Conservation (phyloP, 2,888 invertebrate genomes). For the Mylabris sibirica region DNA sequence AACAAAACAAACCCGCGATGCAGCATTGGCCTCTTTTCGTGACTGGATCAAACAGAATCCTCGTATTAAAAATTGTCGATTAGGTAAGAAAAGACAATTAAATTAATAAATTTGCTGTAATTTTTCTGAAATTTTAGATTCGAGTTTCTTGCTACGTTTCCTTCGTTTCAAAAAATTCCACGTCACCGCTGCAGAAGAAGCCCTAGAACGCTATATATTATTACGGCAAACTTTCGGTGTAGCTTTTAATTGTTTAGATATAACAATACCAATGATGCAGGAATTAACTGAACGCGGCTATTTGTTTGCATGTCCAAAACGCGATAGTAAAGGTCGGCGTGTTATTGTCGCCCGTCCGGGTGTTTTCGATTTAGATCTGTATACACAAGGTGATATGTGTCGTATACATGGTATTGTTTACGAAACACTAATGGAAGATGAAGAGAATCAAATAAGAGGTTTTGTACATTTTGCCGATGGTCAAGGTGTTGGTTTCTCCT, state of each 20-base stretch:
- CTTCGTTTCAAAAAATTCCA: slow-evolving; percentile 83
- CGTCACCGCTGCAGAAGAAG: slow-evolving; percentile 79
- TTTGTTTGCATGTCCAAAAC: slow-evolving; percentile 79
- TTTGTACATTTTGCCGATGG: slow-evolving; percentile 82
- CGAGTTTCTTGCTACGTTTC: slow-evolving; percentile 75
- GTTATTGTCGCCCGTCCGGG: slow-evolving; percentile 81
- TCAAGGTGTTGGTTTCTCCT: slow-evolving; percentile 76
- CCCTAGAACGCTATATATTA: slow-evolving; percentile 78
- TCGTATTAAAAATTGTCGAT: slow-evolving; percentile 71
- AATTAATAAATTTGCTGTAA: too few relatives aligned
- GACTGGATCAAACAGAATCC: slow-evolving; percentile 77
- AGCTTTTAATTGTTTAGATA: slow-evolving; percentile 77
- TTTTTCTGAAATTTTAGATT: slow-evolving; percentile 66
- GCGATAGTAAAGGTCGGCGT: slow-evolving; percentile 76
- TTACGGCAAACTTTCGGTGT: slow-evolving; percentile 80
- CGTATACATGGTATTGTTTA: slow-evolving; percentile 78
- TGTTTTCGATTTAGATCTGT: slow-evolving; percentile 80
- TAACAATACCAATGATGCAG: slow-evolving; percentile 72
- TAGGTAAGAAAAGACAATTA: slow-evolving; percentile 71
- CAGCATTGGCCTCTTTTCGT: slow-evolving; percentile 72
- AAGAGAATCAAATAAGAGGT: slow-evolving; percentile 80
- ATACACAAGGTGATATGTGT: slow-evolving; percentile 80
- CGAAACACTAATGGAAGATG: slow-evolving; percentile 82
- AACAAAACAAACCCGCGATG: slow-evolving; percentile 69
- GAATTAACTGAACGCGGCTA: slow-evolving; percentile 78